phyloP scores from a whole-genome alignment of 2,113 vertebrate genomes.

The Xenopus borealis region DNA sequence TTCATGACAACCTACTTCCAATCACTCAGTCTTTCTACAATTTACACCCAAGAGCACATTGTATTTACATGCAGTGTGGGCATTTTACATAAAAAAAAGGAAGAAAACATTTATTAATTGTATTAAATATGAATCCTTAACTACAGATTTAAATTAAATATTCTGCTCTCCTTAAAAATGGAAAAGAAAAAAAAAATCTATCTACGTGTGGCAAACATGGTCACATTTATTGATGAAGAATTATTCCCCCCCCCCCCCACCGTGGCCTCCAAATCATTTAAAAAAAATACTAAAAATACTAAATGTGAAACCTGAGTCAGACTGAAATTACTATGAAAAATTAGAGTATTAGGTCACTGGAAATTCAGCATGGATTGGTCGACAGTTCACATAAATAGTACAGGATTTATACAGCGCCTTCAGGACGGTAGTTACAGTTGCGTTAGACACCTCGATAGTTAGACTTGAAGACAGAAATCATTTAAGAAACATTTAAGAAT shows the following conservation, averaged over 20 bases:
- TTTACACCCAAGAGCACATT: slow-evolving; percentile 20
- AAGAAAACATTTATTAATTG: background rate
- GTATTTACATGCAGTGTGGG: slow-evolving; percentile 33
- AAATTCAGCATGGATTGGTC: slow-evolving; percentile 26
- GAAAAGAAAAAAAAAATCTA: background rate
- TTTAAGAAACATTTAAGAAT: no score
- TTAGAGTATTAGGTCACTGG: background rate
- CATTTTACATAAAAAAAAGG: background rate
- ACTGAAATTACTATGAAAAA: slow-evolving; percentile 10
- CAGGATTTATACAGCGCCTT: slow-evolving; percentile 5
- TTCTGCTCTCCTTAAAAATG: background rate
- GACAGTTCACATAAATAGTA: slow-evolving; percentile 28
- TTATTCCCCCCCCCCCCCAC: background rate
- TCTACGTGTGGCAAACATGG: background rate
- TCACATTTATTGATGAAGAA: background rate
- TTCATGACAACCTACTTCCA: slow-evolving; percentile 33
- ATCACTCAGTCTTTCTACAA: slow-evolving; percentile 22
- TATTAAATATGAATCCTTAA: background rate
- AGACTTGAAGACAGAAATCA: no score
- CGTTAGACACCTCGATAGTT: background rate
- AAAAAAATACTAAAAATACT: no score
- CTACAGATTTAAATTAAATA: slow-evolving; percentile 24
- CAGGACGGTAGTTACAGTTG: slow-evolving; percentile 8
- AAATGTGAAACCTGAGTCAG: slow-evolving; percentile 6
- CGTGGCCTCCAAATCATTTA: no score